Evolutionary conservation across 1,140 invertebrate genomes (phyloP).

Genomic region (Tetranychus cinnabarinus): DNA sequence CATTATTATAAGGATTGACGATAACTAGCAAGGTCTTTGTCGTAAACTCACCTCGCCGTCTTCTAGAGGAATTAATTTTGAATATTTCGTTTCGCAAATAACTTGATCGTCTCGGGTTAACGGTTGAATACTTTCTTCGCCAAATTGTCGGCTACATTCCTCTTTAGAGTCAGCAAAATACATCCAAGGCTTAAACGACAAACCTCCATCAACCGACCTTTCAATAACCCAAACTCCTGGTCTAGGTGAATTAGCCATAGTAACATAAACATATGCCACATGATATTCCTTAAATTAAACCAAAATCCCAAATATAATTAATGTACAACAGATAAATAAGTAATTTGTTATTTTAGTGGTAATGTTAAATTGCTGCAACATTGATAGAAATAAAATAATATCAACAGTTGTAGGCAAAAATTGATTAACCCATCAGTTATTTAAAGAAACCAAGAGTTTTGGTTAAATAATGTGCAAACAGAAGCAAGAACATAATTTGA

Average conservation of each 20-base stretch:
- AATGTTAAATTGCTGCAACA: no score
- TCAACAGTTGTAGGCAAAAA: no score
- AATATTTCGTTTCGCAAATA: conserved; percentile 80
- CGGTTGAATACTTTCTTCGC: conserved; percentile 43
- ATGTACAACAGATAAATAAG: no score
- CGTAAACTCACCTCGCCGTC: conserved; percentile 52
- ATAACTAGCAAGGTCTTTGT: no score
- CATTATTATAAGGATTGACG: not conserved
- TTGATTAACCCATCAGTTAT: no score
- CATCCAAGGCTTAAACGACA: conserved; percentile 83
- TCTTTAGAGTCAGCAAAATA: conserved; percentile 79
- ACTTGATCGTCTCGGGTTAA: conserved; percentile 73
- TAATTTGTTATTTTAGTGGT: no score
- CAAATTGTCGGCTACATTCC: conserved; percentile 59
- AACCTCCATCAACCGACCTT: conserved; percentile 75
- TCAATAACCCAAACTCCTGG: conserved; percentile 89
- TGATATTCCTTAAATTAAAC: conserved; percentile 54
- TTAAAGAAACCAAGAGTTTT: no score
- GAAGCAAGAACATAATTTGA: no score
- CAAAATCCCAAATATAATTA: no score
- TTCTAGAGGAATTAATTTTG: conserved; percentile 85
- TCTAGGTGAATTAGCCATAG: conserved; percentile 92
- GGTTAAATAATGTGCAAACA: no score
- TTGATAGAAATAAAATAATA: no score
- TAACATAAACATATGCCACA: conserved; percentile 87